Conservation (phyloP, 2,888 invertebrate genomes). For the Aleiodes leptofemur region DNA sequence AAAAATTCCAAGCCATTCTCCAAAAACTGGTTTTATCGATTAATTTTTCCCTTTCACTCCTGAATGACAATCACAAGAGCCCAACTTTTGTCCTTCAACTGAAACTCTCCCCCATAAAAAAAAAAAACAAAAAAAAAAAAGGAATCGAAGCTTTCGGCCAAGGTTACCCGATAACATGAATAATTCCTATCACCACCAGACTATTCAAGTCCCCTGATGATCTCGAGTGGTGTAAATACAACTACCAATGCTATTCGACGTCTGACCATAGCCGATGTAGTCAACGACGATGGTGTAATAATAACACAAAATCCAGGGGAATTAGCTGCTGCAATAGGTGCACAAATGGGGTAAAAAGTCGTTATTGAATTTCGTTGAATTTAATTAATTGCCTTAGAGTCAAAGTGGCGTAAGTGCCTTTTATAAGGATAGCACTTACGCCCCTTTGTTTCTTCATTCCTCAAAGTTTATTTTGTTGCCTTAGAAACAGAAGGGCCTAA, state of each 20-base stretch:
- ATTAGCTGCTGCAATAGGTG: slow-evolving; percentile 52
- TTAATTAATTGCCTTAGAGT: no score
- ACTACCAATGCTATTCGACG: slow-evolving; percentile 41
- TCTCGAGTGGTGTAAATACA: slow-evolving; percentile 50
- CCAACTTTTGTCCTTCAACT: background rate
- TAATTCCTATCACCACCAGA: slow-evolving; percentile 39
- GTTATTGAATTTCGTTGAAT: background rate
- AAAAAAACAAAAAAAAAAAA: background rate
- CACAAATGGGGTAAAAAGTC: slow-evolving; percentile 49
- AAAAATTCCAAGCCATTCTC: no score
- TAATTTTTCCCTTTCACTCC: background rate
- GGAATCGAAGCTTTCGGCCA: slow-evolving; percentile 12
- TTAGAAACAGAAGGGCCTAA: no score
- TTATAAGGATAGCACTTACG: no score
- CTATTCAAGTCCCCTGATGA: slow-evolving; percentile 44
- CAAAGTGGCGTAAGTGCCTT: no score
- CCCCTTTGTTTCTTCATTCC: no score
- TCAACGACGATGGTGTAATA: slow-evolving; percentile 53
- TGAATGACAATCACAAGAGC: background rate
- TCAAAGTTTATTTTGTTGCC: no score
- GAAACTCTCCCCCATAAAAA: slow-evolving; percentile 6
- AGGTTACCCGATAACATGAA: slow-evolving; percentile 46
- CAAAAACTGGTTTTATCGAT: no score
- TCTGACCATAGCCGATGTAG: slow-evolving; percentile 44
- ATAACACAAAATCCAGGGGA: slow-evolving; percentile 54